Conservation (phyloP, 2,113 vertebrate genomes). For the Muscicapa adusta region DNA sequence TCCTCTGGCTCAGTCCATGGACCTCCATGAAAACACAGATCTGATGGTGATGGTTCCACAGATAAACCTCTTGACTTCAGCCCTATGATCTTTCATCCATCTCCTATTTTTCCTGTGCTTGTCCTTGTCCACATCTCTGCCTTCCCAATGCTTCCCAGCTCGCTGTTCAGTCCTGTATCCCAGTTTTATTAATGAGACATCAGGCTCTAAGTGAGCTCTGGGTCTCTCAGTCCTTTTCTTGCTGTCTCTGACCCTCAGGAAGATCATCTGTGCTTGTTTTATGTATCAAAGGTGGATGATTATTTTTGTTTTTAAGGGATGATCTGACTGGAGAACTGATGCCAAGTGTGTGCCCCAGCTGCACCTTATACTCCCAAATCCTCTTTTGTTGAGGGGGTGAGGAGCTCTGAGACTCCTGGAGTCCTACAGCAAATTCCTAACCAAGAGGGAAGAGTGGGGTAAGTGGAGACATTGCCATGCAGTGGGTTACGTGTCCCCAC, state of each 20-base stretch:
- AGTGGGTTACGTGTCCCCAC: neutral
- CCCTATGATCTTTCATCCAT: neutral
- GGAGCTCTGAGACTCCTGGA: neutral
- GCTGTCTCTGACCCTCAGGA: neutral
- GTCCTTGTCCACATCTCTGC: accelerated
- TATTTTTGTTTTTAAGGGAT: neutral
- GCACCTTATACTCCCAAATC: neutral
- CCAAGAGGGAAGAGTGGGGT: neutral
- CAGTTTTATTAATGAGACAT: neutral
- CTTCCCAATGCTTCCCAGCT: neutral
- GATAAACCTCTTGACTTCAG: neutral
- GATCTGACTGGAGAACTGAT: neutral
- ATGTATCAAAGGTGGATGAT: too few species aligned
- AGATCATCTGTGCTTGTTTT: neutral
- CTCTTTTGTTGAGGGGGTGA: neutral
- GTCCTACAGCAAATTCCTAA: neutral
- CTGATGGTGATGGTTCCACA: neutral
- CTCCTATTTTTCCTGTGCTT: neutral
- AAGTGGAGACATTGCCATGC: neutral
- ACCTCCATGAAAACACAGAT: neutral
- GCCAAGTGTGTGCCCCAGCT: neutral
- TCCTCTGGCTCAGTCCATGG: neutral
- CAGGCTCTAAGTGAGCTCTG: neutral
- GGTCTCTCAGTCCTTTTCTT: neutral
- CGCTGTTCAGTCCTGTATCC: neutral